Evolutionary conservation across 2,888 invertebrate species (phyloP).

Genomic region (Oscheius sp.): DNA sequence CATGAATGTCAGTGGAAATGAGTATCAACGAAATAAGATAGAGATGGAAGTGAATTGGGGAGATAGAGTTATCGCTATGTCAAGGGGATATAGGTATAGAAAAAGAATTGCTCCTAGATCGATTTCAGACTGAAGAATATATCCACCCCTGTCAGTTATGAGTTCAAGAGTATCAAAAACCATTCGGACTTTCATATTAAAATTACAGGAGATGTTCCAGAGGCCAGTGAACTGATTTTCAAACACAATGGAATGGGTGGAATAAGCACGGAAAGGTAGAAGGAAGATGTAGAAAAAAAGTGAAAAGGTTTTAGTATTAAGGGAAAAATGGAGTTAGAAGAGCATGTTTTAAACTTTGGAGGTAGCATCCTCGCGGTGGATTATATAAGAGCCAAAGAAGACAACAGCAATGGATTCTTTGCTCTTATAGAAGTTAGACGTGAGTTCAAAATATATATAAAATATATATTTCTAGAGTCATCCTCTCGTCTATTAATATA

Average conservation of each 20-base stretch:
- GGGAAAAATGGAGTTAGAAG: not conserved
- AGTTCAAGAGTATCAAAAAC: not conserved
- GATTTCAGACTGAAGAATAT: not conserved
- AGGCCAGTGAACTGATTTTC: slow-evolving; percentile 15
- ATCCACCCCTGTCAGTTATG: not conserved
- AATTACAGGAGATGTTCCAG: slow-evolving; percentile 22
- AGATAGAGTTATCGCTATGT: slow-evolving; percentile 41
- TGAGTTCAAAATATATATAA: slow-evolving; percentile 20
- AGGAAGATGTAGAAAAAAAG: not conserved
- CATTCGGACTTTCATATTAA: slow-evolving; percentile 5
- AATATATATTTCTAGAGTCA: not conserved
- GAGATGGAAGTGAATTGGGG: slow-evolving; percentile 34
- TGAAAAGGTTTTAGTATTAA: not conserved
- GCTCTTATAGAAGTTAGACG: slow-evolving; percentile 34
- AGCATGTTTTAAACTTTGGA: slow-evolving; percentile 7
- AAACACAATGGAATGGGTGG: not conserved
- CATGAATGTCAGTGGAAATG: not conserved
- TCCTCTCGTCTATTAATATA: not conserved
- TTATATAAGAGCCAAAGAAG: slow-evolving; percentile 32
- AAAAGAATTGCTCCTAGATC: not conserved
- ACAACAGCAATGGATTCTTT: slow-evolving; percentile 34
- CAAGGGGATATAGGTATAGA: slow-evolving; percentile 33
- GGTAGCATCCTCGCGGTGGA: slow-evolving; percentile 36
- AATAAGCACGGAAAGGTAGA: not conserved
- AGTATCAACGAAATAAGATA: not conserved